Percentiles rank a stretch among this genome's conserved stretches.
Conservation (phyloP, 2,888 invertebrate genomes). For the Archips crataeganus region DNA sequence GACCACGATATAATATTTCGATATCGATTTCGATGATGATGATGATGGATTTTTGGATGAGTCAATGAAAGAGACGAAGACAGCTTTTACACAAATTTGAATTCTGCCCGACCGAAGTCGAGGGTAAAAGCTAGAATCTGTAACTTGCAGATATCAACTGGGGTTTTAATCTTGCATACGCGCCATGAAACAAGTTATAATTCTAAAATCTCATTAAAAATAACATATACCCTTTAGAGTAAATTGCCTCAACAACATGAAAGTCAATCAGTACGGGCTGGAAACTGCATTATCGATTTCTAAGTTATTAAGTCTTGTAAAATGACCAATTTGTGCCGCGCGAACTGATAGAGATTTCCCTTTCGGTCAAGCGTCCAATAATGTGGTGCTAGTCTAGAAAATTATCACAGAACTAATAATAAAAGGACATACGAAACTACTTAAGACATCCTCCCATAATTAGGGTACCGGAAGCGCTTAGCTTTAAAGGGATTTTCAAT, state of each 20-base stretch:
- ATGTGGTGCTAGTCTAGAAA: neutral
- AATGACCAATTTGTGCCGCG: conserved; percentile 32
- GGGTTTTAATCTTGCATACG: neutral
- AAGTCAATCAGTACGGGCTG: conserved; percentile 47
- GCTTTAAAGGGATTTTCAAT: too few species aligned
- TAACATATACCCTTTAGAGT: conserved; percentile 8
- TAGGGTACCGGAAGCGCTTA: too few species aligned
- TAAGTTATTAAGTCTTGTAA: conserved; percentile 58
- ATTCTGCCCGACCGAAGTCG: too few species aligned
- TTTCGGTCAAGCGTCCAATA: conserved; percentile 1
- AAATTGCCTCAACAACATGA: conserved; percentile 18
- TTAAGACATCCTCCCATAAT: too few species aligned
- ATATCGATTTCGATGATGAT: too few species aligned
- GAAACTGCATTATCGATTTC: conserved; percentile 67
- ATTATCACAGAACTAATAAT: neutral
- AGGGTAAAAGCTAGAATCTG: too few species aligned
- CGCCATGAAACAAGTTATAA: conserved; percentile 2
- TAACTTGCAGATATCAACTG: too few species aligned
- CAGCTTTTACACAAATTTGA: too few species aligned
- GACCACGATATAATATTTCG: too few species aligned
- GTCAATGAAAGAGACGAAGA: too few species aligned
- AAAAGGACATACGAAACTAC: too few species aligned
- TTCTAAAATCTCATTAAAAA: conserved; percentile 22
- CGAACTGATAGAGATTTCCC: conserved; percentile 15
- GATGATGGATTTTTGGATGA: too few species aligned